phyloP scores from a whole-genome alignment of 2,113 vertebrate species.

The Cyphomyrus discorhynchus region DNA sequence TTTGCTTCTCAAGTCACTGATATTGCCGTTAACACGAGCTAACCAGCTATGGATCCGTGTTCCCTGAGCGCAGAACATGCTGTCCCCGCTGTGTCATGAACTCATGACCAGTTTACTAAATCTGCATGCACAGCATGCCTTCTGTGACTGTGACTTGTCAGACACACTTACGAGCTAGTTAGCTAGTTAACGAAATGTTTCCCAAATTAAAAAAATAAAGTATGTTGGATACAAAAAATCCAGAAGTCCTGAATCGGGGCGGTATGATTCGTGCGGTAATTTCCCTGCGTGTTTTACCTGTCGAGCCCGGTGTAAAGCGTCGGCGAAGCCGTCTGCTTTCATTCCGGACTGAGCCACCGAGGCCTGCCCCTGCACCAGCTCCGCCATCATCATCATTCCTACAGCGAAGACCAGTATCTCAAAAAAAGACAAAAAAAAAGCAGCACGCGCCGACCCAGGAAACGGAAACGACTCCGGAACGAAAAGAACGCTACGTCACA shows the following conservation, averaged over 20 bases:
- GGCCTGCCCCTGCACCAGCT: conserved; percentile 88
- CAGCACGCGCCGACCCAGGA: conserved; percentile 53
- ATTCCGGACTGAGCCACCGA: conserved; percentile 78
- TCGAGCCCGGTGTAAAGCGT: conserved; percentile 85
- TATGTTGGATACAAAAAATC: conserved; percentile 26
- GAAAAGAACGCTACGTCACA: conserved; percentile 7
- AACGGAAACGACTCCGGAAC: conserved; percentile 27
- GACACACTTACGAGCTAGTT: conserved; percentile 39
- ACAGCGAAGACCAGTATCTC: conserved; percentile 42
- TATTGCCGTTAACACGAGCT: conserved; percentile 22
- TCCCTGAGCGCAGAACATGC: conserved; percentile 1
- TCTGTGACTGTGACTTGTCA: conserved; percentile 32
- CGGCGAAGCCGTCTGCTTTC: conserved; percentile 82
- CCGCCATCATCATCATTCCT: conserved; percentile 56
- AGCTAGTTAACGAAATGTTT: conserved; percentile 29
- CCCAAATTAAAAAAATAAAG: conserved; percentile 24
- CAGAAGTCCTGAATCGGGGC: conserved; percentile 20
- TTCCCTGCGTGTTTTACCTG: conserved; percentile 63
- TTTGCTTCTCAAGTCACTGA: conserved; percentile 32
- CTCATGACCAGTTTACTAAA: conserved; percentile 22
- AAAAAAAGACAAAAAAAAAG: conserved; percentile 48
- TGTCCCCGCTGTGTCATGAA: conserved; percentile 21
- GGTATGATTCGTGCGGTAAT: conserved; percentile 22
- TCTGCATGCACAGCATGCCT: conserved; percentile 39
- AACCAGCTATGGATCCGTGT: background rate